Evolutionary conservation across 2,113 vertebrate genomes (phyloP).

Genomic region (Gallinago jamesoni): DNA sequence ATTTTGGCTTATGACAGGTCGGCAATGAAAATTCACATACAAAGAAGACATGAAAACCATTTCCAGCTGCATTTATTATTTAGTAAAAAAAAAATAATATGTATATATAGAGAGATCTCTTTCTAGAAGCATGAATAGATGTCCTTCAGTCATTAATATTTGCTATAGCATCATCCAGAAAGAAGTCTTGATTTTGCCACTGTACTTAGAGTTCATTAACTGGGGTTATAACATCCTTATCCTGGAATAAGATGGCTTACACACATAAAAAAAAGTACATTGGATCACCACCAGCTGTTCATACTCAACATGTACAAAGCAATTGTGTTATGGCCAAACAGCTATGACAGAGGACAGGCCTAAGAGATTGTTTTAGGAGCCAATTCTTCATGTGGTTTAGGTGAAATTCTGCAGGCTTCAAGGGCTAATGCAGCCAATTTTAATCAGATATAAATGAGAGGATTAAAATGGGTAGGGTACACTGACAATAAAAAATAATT

Average conservation of each 20-base stretch:
- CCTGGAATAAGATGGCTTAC: background rate
- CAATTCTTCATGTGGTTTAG: background rate
- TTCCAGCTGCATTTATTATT: background rate
- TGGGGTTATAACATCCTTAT: background rate
- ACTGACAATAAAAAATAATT: background rate
- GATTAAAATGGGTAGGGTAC: background rate
- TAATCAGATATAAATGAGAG: background rate
- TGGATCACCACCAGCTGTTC: background rate
- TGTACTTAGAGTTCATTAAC: background rate
- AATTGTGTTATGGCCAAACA: background rate
- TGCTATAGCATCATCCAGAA: background rate
- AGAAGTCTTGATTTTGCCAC: background rate
- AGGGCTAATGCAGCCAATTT: background rate
- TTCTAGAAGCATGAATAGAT: accelerated
- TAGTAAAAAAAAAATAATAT: background rate
- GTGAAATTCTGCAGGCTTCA: background rate
- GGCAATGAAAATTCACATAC: background rate
- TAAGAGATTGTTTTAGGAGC: background rate
- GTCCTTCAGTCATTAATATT: background rate
- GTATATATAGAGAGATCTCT: background rate
- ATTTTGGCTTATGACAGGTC: background rate
- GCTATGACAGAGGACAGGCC: background rate
- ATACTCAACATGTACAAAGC: background rate
- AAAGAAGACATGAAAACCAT: background rate
- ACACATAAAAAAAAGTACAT: accelerated